Conservation (phyloP, 2,888 invertebrate genomes). For the Amphipyra berbera region DNA sequence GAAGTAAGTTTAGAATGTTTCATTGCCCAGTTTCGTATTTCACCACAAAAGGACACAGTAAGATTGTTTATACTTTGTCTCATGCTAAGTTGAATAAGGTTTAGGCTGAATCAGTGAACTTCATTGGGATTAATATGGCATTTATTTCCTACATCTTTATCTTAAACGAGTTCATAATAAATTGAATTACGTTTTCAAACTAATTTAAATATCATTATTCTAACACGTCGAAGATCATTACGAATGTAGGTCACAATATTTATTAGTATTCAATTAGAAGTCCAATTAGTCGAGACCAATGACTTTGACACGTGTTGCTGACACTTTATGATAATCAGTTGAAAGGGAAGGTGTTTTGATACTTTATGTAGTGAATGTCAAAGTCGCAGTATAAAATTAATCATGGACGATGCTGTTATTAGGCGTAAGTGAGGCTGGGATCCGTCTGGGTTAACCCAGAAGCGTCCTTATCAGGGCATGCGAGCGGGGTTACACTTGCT, state of each 20-base stretch:
- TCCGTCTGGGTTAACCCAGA: no score
- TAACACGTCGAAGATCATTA: not conserved
- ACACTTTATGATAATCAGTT: conserved; percentile 33
- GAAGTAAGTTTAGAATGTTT: no score
- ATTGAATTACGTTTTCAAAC: conserved; percentile 1
- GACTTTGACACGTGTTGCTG: conserved; percentile 21
- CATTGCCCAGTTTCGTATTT: no score
- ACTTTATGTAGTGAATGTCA: conserved; percentile 24
- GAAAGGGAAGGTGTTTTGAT: conserved; percentile 23
- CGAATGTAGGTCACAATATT: conserved; percentile 20
- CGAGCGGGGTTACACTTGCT: no score
- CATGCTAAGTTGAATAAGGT: no score
- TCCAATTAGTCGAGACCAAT: conserved; percentile 33
- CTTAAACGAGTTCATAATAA: conserved; percentile 6
- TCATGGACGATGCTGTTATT: no score
- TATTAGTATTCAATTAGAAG: conserved; percentile 37
- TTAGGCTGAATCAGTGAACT: not conserved
- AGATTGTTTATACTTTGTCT: no score
- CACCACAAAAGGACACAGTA: no score
- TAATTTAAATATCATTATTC: conserved; percentile 25
- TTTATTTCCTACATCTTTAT: conserved; percentile 6
- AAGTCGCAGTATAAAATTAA: not conserved
- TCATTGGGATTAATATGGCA: not conserved
- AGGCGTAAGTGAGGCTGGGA: no score
- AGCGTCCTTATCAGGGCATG: no score